Conservation (phyloP, 2,888 invertebrate species). For the Stenurella melanura region DNA sequence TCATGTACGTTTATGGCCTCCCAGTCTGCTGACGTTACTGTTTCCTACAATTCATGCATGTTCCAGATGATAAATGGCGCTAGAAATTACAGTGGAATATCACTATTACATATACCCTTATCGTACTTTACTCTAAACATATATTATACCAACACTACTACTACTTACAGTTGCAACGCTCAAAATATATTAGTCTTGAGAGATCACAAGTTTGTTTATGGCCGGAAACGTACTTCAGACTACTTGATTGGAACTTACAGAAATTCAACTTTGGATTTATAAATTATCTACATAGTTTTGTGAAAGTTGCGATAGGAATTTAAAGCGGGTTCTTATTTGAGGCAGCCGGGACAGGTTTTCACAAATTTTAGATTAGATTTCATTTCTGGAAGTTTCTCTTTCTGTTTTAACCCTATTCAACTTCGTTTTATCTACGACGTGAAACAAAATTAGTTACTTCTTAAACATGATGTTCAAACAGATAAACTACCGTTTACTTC, state of each 20-base stretch:
- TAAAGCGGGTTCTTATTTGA: neutral
- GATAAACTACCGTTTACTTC: no score
- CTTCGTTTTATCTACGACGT: neutral
- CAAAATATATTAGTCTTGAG: conserved; percentile 30
- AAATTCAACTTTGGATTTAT: conserved; percentile 25
- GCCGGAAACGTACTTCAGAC: conserved; percentile 28
- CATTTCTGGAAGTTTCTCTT: neutral
- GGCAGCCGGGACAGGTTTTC: neutral
- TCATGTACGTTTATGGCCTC: conserved; percentile 25
- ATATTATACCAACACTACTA: conserved; percentile 37
- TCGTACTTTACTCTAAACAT: conserved; percentile 40
- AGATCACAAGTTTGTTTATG: conserved; percentile 38
- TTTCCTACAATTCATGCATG: conserved; percentile 36
- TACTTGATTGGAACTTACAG: conserved; percentile 33
- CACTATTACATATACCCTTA: conserved; percentile 43
- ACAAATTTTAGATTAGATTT: conserved; percentile 3
- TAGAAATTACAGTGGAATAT: conserved; percentile 40
- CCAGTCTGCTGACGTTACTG: conserved; percentile 25
- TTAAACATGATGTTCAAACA: no score
- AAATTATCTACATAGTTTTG: conserved; percentile 31
- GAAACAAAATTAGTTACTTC: neutral
- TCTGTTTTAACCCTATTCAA: neutral
- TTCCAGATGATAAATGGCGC: conserved; percentile 36
- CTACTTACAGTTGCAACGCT: conserved; percentile 22
- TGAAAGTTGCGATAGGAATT: conserved; percentile 9